Conservation (phyloP, 1,140 invertebrate species). For the Ceratosolen solmsi region DNA sequence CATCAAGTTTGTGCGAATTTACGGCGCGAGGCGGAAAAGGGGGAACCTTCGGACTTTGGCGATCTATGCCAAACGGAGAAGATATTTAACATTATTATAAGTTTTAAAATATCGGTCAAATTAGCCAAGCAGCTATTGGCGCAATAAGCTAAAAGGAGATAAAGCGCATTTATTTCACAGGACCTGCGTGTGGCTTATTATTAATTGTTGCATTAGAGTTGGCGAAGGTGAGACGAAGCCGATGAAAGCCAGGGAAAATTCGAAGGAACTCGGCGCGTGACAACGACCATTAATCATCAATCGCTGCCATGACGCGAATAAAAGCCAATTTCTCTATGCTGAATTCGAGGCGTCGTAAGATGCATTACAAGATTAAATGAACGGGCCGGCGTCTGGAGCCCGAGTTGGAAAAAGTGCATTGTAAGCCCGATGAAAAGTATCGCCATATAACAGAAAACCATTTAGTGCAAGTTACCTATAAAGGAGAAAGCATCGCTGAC, state of each 20-base stretch:
- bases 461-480: constrained; percentile 35
- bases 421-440: not conserved
- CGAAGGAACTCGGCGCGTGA: not conserved
- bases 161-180: not conserved
- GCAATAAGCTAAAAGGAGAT: too few relatives aligned
- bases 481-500: constrained; percentile 23
- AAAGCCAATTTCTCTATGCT: not conserved
- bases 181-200: not conserved
- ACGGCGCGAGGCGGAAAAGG: not conserved
- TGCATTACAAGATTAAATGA: not conserved
- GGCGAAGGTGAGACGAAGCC: not conserved
- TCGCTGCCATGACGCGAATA: not conserved
- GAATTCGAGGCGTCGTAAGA: not conserved
- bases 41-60: not conserved
- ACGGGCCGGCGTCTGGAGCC: not conserved
- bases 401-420: not conserved
- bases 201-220: not conserved
- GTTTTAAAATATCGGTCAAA: constrained; percentile 56
- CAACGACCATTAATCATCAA: not conserved
- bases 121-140: constrained; percentile 30
- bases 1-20: not conserved
- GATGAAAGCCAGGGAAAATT: not conserved
- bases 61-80: not conserved
- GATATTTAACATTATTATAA: constrained; percentile 15
- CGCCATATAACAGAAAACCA: constrained; percentile 15